A percentile compares a stretch with the other conserved stretches of the same genome.
These are phyloP conservation scores for Cetonia aurata DNA, from an alignment of 2,888 invertebrate species.

Conservation along the genomic window DNA sequence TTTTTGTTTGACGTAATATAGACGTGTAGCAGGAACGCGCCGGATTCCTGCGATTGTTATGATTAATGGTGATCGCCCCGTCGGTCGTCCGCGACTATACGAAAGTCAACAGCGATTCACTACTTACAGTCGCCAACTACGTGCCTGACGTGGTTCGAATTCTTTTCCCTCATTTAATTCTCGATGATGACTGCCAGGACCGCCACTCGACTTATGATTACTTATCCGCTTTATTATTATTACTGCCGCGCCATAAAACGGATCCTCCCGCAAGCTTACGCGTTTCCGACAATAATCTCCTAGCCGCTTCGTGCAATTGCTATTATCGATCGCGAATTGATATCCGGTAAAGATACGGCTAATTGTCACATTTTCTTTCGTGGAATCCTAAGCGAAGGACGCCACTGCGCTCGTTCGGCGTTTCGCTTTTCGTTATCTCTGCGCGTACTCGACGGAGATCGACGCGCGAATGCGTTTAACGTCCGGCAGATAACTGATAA, in stretches of 20 bases:
- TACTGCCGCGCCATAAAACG: slow-evolving; percentile 5
- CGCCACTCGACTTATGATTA: not conserved
- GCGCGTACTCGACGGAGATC: slow-evolving; percentile 39
- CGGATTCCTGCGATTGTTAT: slow-evolving; percentile 22
- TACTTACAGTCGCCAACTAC: slow-evolving; percentile 11
- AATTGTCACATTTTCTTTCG: not conserved
- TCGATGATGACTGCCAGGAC: slow-evolving; percentile 10
- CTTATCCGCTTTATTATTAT: not conserved
- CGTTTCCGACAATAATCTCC: too few relatives aligned
- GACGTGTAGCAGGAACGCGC: not conserved
- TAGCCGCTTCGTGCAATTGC: too few relatives aligned
- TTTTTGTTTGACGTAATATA: slow-evolving; percentile 4
- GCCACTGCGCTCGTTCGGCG: slow-evolving; percentile 4
- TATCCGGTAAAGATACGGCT: slow-evolving; percentile 9
- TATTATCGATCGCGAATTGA: not conserved
- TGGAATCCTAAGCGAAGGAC: not conserved
- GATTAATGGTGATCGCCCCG: slow-evolving; percentile 17
- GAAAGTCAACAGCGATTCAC: slow-evolving; percentile 15
- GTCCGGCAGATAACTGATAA: slow-evolving; percentile 49
- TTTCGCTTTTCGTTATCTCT: slow-evolving; percentile 30
- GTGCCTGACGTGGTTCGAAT: slow-evolving; percentile 14
- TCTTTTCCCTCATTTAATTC: slow-evolving; percentile 16
- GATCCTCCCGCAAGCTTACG: not conserved
- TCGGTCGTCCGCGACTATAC: slow-evolving; percentile 2
- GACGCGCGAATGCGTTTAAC: slow-evolving; percentile 7